Percentiles rank a stretch among this genome's conserved stretches.
Evolutionary conservation across 2,888 invertebrate species (phyloP).

Genomic region (Acleris laterana): DNA sequence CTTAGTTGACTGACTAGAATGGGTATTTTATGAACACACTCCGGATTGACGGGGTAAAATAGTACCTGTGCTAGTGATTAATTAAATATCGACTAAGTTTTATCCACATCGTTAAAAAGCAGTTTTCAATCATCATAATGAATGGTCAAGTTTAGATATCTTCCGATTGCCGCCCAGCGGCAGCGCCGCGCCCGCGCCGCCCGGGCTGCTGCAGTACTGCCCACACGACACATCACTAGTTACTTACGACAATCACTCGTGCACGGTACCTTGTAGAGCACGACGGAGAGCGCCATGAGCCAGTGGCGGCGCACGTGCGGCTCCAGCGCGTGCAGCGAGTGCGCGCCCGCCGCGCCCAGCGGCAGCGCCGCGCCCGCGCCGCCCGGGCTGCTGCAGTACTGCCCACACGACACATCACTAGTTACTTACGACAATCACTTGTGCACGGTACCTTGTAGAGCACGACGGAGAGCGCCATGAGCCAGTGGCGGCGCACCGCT

Average conservation of each 20-base stretch:
- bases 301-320: slow-evolving; percentile 95
- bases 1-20: no score
- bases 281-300: slow-evolving; percentile 96
- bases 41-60: no score
- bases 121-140: no score
- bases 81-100: no score
- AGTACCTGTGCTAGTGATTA: no score
- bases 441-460: no score
- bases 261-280: slow-evolving; percentile 99
- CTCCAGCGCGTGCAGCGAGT: slow-evolving; percentile 95
- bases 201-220: slow-evolving; percentile 67
- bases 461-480: no score
- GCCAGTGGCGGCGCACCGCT: no score
- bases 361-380: slow-evolving; percentile 20
- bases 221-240: background rate
- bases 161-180: slow-evolving; percentile 32
- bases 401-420: background rate
- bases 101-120: no score
- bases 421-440: background rate
- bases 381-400: slow-evolving; percentile 66
- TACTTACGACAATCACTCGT: background rate
- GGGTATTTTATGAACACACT: no score
- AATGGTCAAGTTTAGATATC: no score
- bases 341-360: slow-evolving; percentile 59
- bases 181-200: slow-evolving; percentile 20